Evolutionary conservation across 2,888 invertebrate species (phyloP).

Genomic region (Xanthia icteritia): DNA sequence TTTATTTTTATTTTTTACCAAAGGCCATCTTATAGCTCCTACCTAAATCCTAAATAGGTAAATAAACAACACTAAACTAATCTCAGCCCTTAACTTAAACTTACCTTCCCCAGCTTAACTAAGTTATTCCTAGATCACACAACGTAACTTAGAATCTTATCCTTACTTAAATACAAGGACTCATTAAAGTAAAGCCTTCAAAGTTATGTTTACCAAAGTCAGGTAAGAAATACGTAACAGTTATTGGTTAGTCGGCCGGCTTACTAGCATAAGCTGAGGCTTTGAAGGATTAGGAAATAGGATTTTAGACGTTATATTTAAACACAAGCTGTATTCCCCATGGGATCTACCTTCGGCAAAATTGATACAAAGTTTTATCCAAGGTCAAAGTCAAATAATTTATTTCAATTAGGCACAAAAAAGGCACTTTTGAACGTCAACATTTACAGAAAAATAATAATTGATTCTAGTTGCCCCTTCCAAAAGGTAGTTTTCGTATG

Average conservation of each 20-base stretch:
- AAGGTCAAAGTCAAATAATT: too few species aligned
- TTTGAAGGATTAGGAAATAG: background rate
- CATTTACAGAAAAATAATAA: too few species aligned
- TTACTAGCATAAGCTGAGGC: background rate
- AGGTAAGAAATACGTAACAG: conserved; percentile 43
- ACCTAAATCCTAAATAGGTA: background rate
- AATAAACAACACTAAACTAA: conserved; percentile 13
- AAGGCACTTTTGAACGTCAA: too few species aligned
- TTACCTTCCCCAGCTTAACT: conserved; percentile 6
- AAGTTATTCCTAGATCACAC: conserved; percentile 34
- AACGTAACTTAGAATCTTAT: conserved; percentile 45
- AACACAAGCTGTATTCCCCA: background rate
- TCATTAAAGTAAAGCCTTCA: conserved; percentile 28
- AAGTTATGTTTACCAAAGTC: conserved; percentile 49
- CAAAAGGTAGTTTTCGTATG: too few species aligned
- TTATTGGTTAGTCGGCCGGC: conserved; percentile 21
- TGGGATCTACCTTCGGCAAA: background rate
- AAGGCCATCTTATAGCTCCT: background rate
- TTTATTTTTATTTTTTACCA: background rate
- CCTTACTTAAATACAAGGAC: conserved; percentile 43
- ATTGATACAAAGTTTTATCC: background rate
- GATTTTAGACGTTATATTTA: background rate
- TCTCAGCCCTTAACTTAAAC: conserved; percentile 15
- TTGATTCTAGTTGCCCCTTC: too few species aligned
- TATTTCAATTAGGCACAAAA: too few species aligned